Evolutionary conservation across 1,140 invertebrate genomes (phyloP), one percentile per base, ranked within the genome.

Genomic region (Bombyx mandarina): DNA sequence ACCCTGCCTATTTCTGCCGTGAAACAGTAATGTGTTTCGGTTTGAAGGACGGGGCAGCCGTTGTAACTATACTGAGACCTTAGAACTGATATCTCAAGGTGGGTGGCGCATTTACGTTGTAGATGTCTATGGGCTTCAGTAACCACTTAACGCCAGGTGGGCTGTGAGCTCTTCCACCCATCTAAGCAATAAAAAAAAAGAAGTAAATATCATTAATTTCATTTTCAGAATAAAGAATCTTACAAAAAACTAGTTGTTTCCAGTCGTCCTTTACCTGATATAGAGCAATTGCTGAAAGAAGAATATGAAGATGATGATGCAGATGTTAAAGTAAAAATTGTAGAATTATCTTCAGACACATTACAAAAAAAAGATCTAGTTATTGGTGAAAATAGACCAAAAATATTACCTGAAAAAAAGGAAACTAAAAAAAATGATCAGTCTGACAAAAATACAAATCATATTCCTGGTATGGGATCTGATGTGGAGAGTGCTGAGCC

Each of bases 241-340:
- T 92, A 91, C 61, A 92, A 92, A 69, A 91, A 91, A 62, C 75
- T 92, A 46, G 88, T 92, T 2, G 79, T 91, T 9, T 92, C 93
- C 0, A 90, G 89, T 66, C 88, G 90, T 44, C 90, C 91, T 6
- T 89, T 94, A 62, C 92, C 92, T 22, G 92, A 93, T 69, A 72
- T 93, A 55, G 91, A 93, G 60, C 88, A 94, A 62, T 83, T 94
- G 47, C 82, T 92, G 1, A 88, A 91, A 57, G 88, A 93, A 67
- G 91, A 93, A 66, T 93, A 87, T 72, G 92, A 94, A 79, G 89
- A 92, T 67, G 91, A 92, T n/a, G 91, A 93, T 71, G 92, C 93
- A 6, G 91, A 93, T 71, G 92, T 93, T 6, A 92, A 92, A 67
- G 92, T 95, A 6, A 94, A 93, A 84, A 91, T 95, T 56, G 88